phyloP scores from a whole-genome alignment of 2,888 invertebrate species.

The Carabus problematicus region DNA sequence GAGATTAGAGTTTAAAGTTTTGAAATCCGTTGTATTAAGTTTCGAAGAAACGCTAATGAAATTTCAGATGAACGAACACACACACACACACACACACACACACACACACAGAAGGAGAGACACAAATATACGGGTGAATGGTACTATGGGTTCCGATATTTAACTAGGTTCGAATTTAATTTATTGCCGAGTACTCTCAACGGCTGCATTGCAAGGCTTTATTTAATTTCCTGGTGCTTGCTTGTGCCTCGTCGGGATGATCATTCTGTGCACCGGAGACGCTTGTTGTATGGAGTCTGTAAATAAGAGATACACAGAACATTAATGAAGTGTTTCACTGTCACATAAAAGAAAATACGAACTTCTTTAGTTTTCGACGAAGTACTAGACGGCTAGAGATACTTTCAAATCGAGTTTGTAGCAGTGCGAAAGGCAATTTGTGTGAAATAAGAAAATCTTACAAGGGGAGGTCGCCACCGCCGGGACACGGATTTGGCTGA shows the following conservation, averaged over 20 bases:
- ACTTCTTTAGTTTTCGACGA: slow-evolving; percentile 23
- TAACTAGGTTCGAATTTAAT: slow-evolving; percentile 23
- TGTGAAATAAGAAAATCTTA: slow-evolving; percentile 1
- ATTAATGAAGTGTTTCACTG: slow-evolving; percentile 31
- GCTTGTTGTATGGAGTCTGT: slow-evolving; percentile 14
- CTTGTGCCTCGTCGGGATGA: slow-evolving; percentile 17
- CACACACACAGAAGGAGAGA: too few relatives aligned
- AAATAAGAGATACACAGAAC: slow-evolving; percentile 26
- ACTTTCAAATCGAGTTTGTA: too few relatives aligned
- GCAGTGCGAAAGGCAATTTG: too few relatives aligned
- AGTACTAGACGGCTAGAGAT: neutral
- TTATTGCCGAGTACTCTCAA: slow-evolving; percentile 19
- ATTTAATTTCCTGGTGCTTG: slow-evolving; percentile 35
- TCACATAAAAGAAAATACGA: slow-evolving; percentile 13
- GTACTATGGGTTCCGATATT: slow-evolving; percentile 16
- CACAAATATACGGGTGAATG: too few relatives aligned
- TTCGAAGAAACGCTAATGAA: too few relatives aligned
- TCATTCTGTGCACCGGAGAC: slow-evolving; percentile 15
- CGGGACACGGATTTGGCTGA: too few relatives aligned
- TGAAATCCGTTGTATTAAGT: too few relatives aligned
- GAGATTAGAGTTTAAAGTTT: too few relatives aligned
- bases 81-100: too few relatives aligned
- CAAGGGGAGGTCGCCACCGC: too few relatives aligned
- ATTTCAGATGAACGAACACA: too few relatives aligned
- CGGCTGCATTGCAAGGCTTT: slow-evolving; percentile 14